phyloP scores from a whole-genome alignment of 2,888 invertebrate genomes.

The Anthrax anthrax region DNA sequence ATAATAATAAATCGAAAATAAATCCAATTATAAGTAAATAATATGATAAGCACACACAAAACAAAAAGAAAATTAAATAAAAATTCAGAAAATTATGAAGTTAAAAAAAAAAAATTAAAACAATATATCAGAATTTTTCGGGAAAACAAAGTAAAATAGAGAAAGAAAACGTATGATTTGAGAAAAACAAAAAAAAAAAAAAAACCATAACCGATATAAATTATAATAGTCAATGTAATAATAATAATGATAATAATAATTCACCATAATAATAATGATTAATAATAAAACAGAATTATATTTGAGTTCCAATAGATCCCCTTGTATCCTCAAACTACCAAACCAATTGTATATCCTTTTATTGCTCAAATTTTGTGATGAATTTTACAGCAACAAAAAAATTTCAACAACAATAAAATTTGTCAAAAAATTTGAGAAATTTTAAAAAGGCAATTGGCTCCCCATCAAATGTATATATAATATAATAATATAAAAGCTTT shows the following conservation, averaged over 20 bases:
- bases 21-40: too few relatives aligned
- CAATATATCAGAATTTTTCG: neutral
- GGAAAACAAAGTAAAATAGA: neutral
- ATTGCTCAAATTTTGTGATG: neutral
- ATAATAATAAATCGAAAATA: neutral
- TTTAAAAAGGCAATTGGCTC: slow-evolving; percentile 6
- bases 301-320: slow-evolving; percentile 17
- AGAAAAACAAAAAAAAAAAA: slow-evolving; percentile 1
- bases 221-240: too few relatives aligned
- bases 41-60: too few relatives aligned
- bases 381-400: too few relatives aligned
- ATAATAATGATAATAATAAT: too few relatives aligned
- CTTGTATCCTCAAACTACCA: slow-evolving; percentile 15
- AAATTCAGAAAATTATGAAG: too few relatives aligned
- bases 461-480: slow-evolving; percentile 11
- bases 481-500: neutral
- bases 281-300: too few relatives aligned
- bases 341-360: slow-evolving; percentile 12
- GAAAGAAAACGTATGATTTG: neutral
- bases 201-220: neutral
- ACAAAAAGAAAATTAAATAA: neutral
- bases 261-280: too few relatives aligned
- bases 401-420: too few relatives aligned
- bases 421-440: neutral
- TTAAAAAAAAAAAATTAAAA: neutral